phyloP scores from a whole-genome alignment of 1,140 invertebrate genomes.

The Drosophila navojoa region DNA sequence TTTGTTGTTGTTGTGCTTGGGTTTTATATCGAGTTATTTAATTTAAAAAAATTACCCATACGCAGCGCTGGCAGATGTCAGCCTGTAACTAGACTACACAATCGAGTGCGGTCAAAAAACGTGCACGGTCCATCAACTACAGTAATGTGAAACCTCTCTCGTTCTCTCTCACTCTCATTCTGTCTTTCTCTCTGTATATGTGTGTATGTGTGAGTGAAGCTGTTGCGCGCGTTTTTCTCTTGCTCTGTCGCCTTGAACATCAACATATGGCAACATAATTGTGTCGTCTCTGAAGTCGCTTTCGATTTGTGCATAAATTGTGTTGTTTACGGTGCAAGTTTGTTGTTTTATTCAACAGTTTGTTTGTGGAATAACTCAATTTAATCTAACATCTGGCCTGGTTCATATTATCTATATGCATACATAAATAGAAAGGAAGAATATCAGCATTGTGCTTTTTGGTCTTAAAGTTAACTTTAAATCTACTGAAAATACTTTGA shows the following conservation, averaged over 20 bases:
- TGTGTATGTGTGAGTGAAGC: slow-evolving; percentile 24
- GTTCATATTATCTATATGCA: slow-evolving; percentile 8
- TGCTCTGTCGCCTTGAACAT: slow-evolving; percentile 13
- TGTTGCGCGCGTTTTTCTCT: slow-evolving; percentile 65
- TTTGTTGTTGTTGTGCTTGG: not conserved
- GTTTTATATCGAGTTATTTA: not conserved
- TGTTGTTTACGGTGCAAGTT: slow-evolving; percentile 9
- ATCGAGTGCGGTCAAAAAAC: slow-evolving; percentile 13
- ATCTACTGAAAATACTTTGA: not conserved
- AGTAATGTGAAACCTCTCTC: slow-evolving; percentile 14
- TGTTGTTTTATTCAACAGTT: slow-evolving; percentile 42
- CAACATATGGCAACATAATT: slow-evolving; percentile 76
- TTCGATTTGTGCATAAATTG: slow-evolving; percentile 30
- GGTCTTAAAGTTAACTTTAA: not conserved
- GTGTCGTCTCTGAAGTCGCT: slow-evolving; percentile 47
- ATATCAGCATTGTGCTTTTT: not conserved
- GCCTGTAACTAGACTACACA: slow-evolving; percentile 45
- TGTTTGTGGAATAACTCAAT: slow-evolving; percentile 34
- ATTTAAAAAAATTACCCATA: slow-evolving; percentile 34
- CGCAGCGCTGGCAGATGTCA: slow-evolving; percentile 20
- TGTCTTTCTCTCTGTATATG: slow-evolving; percentile 26
- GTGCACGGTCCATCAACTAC: not conserved
- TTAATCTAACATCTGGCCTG: slow-evolving; percentile 40
- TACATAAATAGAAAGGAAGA: not conserved
- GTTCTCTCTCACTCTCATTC: not conserved